Evolutionary conservation across 1,140 invertebrate species (phyloP).

Genomic region (Papilio aristodemus): DNA sequence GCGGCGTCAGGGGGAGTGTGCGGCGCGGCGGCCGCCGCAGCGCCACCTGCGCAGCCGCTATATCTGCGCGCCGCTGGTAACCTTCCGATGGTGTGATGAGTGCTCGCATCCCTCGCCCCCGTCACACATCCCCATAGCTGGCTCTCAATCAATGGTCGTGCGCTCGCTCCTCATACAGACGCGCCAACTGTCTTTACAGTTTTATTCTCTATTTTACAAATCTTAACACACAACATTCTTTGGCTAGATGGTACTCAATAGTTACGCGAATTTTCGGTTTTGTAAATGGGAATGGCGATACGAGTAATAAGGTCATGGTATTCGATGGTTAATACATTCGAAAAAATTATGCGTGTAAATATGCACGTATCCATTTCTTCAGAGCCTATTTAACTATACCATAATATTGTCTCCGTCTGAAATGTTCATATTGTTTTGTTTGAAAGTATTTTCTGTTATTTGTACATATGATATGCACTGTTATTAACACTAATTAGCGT

Average conservation of each 20-base stretch:
- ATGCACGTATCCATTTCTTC: slow-evolving; percentile 12
- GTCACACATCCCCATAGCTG: slow-evolving; percentile 26
- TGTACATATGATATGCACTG: slow-evolving; percentile 28
- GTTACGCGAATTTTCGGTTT: background rate
- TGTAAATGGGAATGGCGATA: background rate
- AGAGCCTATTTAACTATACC: background rate
- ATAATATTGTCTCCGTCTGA: slow-evolving; percentile 12
- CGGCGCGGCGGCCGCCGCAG: slow-evolving; percentile 50
- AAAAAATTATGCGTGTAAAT: background rate
- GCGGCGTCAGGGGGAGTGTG: slow-evolving; percentile 50
- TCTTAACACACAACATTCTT: no score
- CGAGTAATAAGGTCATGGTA: background rate
- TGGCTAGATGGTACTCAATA: no score
- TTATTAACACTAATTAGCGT: slow-evolving; percentile 30
- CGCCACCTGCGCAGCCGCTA: slow-evolving; percentile 72
- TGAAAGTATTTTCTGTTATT: slow-evolving; percentile 15
- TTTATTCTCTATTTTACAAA: background rate
- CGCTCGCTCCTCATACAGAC: background rate
- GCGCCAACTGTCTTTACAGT: background rate
- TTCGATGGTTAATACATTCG: background rate
- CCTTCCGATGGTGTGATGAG: slow-evolving; percentile 75
- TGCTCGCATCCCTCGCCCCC: slow-evolving; percentile 37
- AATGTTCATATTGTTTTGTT: slow-evolving; percentile 14
- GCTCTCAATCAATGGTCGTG: slow-evolving; percentile 16
- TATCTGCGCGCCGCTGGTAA: slow-evolving; percentile 75